Conservation (phyloP, 2,113 vertebrate species). For the Benthochromis sp. region DNA sequence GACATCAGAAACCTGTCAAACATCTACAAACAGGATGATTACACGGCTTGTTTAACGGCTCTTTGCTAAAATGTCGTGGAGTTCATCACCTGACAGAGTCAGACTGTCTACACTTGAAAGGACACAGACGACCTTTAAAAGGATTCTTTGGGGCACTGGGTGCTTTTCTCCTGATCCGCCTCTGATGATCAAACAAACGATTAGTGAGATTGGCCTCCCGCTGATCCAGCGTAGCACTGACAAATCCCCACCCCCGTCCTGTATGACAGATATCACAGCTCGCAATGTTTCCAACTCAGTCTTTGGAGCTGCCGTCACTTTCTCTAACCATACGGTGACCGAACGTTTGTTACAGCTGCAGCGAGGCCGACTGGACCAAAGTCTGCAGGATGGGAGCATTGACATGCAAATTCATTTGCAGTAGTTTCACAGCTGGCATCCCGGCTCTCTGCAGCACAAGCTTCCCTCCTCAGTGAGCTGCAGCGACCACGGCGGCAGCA, state of each 20-base stretch:
- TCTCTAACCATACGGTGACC: accelerated
- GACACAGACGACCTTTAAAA: neutral
- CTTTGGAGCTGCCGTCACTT: neutral
- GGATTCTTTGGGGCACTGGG: neutral
- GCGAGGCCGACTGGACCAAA: neutral
- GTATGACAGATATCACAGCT: neutral
- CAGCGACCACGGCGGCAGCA: neutral
- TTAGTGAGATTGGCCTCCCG: neutral
- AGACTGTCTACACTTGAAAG: neutral
- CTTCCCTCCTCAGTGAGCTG: neutral
- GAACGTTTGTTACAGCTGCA: neutral
- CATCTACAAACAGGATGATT: neutral
- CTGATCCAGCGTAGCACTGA: neutral
- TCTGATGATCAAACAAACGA: neutral
- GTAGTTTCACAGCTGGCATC: neutral
- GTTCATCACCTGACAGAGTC: neutral
- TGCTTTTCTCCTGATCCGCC: neutral
- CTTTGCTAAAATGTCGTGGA: neutral
- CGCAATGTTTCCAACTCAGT: neutral
- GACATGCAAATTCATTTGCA: neutral
- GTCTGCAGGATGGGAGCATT: neutral
- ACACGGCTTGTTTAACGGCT: neutral
- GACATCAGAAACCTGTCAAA: neutral
- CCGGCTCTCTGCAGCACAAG: neutral
- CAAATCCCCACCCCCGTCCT: neutral